A percentile compares a stretch with the other conserved stretches of the same genome.
phyloP scores from a whole-genome alignment of 2,888 invertebrate species.

The Unio pictorum region DNA sequence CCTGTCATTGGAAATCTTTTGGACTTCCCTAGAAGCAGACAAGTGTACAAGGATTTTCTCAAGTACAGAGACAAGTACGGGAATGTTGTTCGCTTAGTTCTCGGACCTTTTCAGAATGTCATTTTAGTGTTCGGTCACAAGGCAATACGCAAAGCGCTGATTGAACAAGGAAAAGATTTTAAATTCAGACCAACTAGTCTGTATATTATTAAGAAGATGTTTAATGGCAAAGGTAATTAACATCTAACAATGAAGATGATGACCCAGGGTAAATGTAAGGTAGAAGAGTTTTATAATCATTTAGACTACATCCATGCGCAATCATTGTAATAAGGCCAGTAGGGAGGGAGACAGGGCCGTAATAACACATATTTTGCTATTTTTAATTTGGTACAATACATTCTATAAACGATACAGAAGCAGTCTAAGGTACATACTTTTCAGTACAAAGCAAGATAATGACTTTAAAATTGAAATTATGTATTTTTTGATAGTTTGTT shows the following conservation, averaged over 20 bases:
- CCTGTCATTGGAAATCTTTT: conserved; percentile 10
- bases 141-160: conserved; percentile 13
- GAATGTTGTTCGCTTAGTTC: conserved; percentile 16
- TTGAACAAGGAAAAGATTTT: conserved; percentile 13
- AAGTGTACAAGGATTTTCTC: conserved; percentile 6
- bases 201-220: conserved; percentile 10
- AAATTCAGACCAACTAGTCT: conserved; percentile 20
- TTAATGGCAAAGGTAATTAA: conserved; percentile 14
- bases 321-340: no score
- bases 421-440: no score
- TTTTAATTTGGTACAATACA: no score
- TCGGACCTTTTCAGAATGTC: conserved; percentile 11
- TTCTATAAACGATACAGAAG: no score
- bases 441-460: no score
- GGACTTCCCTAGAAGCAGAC: neutral
- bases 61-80: conserved; percentile 16
- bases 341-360: no score
- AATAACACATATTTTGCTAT: no score
- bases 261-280: no score
- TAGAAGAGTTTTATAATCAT: no score
- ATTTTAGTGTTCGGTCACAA: conserved; percentile 11
- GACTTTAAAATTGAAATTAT: no score
- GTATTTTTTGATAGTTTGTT: no score
- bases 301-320: no score
- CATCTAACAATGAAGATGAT: neutral